These are phyloP conservation scores for Leucozona laternaria DNA, from an alignment of 2,888 invertebrate species.

Conservation along the genomic window DNA sequence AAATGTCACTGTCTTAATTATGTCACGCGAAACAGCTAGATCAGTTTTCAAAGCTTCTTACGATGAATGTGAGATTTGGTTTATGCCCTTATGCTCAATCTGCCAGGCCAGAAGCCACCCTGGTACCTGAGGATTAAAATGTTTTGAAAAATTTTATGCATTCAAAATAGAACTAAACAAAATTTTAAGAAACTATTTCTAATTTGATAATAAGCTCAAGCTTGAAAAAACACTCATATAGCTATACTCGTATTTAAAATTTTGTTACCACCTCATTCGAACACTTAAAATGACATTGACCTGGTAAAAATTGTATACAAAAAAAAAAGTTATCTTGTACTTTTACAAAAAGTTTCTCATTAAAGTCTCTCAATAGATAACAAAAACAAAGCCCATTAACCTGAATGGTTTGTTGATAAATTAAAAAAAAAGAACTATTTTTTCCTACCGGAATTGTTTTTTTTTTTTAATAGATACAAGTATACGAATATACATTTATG, in stretches of 20 bases:
- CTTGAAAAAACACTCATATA: background rate
- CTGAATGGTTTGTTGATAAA: background rate
- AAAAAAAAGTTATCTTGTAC: background rate
- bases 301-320: background rate
- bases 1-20: too few species aligned
- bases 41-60: too few species aligned
- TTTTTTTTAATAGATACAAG: too few species aligned
- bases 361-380: background rate
- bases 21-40: too few species aligned
- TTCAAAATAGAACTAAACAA: too few species aligned
- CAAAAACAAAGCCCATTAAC: constrained; percentile 10
- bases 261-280: background rate
- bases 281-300: constrained; percentile 5
- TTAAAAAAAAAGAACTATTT: background rate
- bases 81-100: too few species aligned
- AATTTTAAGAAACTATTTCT: too few species aligned
- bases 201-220: background rate
- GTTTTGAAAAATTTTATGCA: too few species aligned
- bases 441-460: background rate
- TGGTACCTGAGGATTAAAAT: too few species aligned
- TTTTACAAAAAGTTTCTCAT: background rate
- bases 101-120: too few species aligned
- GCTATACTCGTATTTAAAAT: too few species aligned
- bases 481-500: background rate
- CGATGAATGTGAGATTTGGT: too few species aligned